Evolutionary conservation across 2,113 vertebrate genomes (phyloP), one percentile per base, ranked within the genome.

Genomic region (Centrocercus urophasianus): DNA sequence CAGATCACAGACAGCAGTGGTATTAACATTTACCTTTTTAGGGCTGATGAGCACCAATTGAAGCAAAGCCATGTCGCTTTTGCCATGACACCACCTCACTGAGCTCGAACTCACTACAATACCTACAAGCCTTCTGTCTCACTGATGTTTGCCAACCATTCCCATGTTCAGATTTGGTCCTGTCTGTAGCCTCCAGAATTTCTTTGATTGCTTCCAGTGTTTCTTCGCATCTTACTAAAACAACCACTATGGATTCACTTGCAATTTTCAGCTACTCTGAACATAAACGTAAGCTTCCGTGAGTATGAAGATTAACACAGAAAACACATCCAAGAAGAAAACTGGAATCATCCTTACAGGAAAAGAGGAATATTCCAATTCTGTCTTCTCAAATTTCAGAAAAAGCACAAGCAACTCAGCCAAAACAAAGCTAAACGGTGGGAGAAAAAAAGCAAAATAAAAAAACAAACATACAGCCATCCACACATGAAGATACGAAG

Each of bases 201-300:
- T 25, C 48, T 38, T 18, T 42, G 54, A 21, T 54, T 42, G 15
- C 5, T 28, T 40, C 36, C n/a, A 60, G 13, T 4, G 1, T 21
- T 54, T 7, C 32, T 74, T 66, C n/a, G 6, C 25, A 34, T 34
- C 20, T 67, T 56, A 56, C 36, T 43, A 48, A 56, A 69, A 54
- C 9, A 11, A 42, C 47, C 13, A 20, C 64, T 86, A 45, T 6
- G 28, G 64, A 80, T 66, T 83, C 30, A 57, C 72, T 74, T 56
- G 22, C 40, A 60, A 3, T 77, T 89, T 89, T 76, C 89, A 60
- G 60, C 63, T 65, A 71, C 32, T 85, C 7, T 11, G 30, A 67
- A 80, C 32, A 70, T 0, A 69, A 45, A 67, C 13, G 36, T 86
- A 19, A 30, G 50, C 2, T 63, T 69, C 71, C 1, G 0, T 0